Percentiles rank a stretch among this genome's conserved stretches.
phyloP scores from a whole-genome alignment of 2,113 vertebrate species.

The Chaetodon trifascialis region DNA sequence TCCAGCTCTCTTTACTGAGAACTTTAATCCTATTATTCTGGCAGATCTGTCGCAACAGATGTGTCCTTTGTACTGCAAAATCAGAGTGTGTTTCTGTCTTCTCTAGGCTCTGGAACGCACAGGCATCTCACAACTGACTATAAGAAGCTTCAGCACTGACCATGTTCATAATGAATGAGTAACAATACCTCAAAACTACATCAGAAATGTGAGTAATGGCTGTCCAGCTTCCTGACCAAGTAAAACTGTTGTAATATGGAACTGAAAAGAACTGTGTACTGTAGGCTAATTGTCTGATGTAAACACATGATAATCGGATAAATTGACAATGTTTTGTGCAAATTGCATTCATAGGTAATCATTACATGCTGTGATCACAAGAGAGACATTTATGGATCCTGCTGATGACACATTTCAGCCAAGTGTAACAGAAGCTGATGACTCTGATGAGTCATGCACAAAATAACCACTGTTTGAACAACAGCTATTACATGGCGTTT shows the following conservation, averaged over 20 bases:
- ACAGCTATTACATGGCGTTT: too few relatives aligned
- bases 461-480: too few relatives aligned
- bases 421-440: neutral
- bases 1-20: slow-evolving; percentile 3
- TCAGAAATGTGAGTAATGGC: neutral
- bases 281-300: neutral
- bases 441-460: too few relatives aligned
- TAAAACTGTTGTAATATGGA: neutral
- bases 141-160: slow-evolving; percentile 13
- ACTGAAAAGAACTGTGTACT: neutral
- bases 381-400: neutral
- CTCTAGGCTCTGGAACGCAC: slow-evolving; percentile 7
- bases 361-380: neutral
- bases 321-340: neutral
- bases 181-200: neutral
- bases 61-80: slow-evolving; percentile 33
- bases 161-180: slow-evolving; percentile 1
- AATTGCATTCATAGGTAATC: neutral
- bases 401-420: neutral
- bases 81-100: slow-evolving; percentile 10
- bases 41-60: slow-evolving; percentile 29
- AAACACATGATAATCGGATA: neutral
- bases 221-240: slow-evolving; percentile 1
- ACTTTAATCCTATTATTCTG: slow-evolving; percentile 54
- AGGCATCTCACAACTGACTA: slow-evolving; percentile 6